Percentiles rank a stretch among this genome's conserved stretches.
Evolutionary conservation across 2,888 invertebrate genomes (phyloP).

Genomic region (Leucoma salicis): DNA sequence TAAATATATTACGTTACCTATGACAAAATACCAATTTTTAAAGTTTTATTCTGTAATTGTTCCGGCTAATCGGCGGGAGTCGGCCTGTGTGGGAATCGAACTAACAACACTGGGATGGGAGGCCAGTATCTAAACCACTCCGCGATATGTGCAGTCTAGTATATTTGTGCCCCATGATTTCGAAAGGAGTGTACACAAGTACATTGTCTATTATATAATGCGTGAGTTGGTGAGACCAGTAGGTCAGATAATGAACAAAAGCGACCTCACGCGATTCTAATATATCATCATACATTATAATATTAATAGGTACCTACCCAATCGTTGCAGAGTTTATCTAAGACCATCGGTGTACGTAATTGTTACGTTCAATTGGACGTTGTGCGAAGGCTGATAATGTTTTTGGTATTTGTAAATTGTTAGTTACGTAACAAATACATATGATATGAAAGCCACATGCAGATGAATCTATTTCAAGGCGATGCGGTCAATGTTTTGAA

Average conservation of each 20-base stretch:
- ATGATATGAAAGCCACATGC: too few species aligned
- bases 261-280: constrained; percentile 14
- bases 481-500: too few species aligned
- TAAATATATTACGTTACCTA: too few species aligned
- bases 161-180: too few species aligned
- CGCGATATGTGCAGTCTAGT: too few species aligned
- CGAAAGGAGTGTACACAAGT: neutral
- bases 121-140: too few species aligned
- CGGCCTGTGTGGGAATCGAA: too few species aligned
- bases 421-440: neutral
- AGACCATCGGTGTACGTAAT: constrained; percentile 2
- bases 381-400: neutral
- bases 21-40: too few species aligned
- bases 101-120: too few species aligned
- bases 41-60: too few species aligned
- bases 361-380: neutral
- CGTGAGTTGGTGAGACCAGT: neutral
- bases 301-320: constrained; percentile 1
- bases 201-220: neutral
- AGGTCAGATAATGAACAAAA: neutral
- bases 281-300: neutral
- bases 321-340: constrained; percentile 5
- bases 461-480: too few species aligned
- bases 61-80: too few species aligned
- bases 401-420: neutral